Evolutionary conservation across 2,113 vertebrate genomes (phyloP), one percentile per base, ranked within the genome.

Genomic region (Pterocles burchelli): DNA sequence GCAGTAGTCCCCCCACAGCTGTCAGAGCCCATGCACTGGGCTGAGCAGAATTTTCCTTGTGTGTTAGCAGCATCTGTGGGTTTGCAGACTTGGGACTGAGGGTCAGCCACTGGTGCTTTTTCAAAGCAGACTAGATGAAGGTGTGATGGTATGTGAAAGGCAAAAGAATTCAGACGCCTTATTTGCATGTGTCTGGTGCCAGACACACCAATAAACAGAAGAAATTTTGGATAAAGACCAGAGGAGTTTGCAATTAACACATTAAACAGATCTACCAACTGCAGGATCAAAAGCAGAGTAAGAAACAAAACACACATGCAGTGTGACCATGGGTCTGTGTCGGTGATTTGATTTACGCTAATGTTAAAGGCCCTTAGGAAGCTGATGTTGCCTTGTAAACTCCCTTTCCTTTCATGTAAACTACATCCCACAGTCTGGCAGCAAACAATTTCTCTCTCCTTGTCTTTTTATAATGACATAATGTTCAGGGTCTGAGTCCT

Each of bases 241-340:
- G 94, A 96, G 73, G 57, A 89, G 57, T 75, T 89, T 95, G 73
- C 77, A 97, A 92, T 95, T 95, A 96, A 61, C 86, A 72, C 91
- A 81, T 95, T 78, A 94, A 96, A 91, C 48, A 57, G 45, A 65
- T 52, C 52, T 55, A 59, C 65, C 0, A 2, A 31, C 52, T 51
- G 46, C 21, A 81, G 61, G 89, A 96, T 95, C 86, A 93, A 88
- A 96, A 92, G 52, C 59, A 21, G 76, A 67, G 12, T 43, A 66
- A 91, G 67, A 67, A 75, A 62, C 0, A 1, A 67, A 59, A 80
- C 48, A 49, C 31, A 31, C 36, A 1, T 59, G 77, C 14, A 31
- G 67, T n/a, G 59, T 85, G 93, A 85, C 85, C 25, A 0, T 17
- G 49, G 79, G 41, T 65, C 48, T 89, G 61, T n/a, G 13, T 86